phyloP scores from a whole-genome alignment of 2,888 invertebrate species.

The Cephus rjabovi region DNA sequence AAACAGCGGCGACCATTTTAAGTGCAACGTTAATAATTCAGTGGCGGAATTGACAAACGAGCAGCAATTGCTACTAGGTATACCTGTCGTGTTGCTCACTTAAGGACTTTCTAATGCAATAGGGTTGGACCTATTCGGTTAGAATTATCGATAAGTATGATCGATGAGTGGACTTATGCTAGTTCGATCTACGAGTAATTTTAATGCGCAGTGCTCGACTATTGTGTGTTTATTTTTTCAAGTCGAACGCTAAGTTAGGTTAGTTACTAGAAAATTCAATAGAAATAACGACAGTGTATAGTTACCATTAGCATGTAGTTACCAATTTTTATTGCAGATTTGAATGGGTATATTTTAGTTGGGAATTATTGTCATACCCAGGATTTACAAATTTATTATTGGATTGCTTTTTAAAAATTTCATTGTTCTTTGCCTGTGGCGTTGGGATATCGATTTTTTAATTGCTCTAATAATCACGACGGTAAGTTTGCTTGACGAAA shows the following conservation, averaged over 20 bases:
- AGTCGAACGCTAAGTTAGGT: not conserved
- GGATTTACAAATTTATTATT: not conserved
- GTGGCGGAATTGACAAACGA: slow-evolving; percentile 45
- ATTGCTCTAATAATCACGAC: not conserved
- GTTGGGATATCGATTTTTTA: not conserved
- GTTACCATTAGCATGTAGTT: no score
- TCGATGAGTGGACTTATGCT: slow-evolving; percentile 43
- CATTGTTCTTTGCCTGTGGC: not conserved
- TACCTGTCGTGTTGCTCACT: slow-evolving; percentile 26
- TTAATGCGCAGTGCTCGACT: not conserved
- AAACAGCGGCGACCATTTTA: slow-evolving; percentile 32
- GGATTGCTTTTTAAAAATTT: not conserved
- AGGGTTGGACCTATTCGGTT: slow-evolving; percentile 41
- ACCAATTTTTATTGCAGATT: no score
- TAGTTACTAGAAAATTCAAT: not conserved
- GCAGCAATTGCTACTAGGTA: slow-evolving; percentile 47
- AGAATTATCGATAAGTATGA: slow-evolving; percentile 42
- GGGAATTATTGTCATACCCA: no score
- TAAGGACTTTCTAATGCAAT: slow-evolving; percentile 36
- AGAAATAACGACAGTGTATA: not conserved
- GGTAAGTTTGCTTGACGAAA: not conserved
- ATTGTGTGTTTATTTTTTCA: not conserved
- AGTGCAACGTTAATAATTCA: slow-evolving; percentile 38
- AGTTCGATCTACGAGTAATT: slow-evolving; percentile 28
- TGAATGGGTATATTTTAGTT: no score